phyloP scores from a whole-genome alignment of 2,888 invertebrate genomes.

The Orthosia incerta region DNA sequence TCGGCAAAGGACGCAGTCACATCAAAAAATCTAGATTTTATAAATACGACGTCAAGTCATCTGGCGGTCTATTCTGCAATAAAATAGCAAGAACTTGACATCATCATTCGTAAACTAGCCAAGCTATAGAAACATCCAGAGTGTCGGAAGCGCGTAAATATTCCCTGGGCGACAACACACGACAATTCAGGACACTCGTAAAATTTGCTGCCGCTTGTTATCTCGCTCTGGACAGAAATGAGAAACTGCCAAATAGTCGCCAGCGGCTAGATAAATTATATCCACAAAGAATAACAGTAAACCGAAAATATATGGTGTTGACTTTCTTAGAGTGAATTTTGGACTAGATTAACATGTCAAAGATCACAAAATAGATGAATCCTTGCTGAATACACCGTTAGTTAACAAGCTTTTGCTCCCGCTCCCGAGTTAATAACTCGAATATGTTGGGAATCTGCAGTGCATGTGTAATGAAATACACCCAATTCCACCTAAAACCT shows the following conservation, averaged over 20 bases:
- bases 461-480: slow-evolving; percentile 33
- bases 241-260: slow-evolving; percentile 67
- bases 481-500: slow-evolving; percentile 50
- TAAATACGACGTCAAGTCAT: slow-evolving; percentile 18
- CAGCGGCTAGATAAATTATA: slow-evolving; percentile 42
- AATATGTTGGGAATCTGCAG: slow-evolving; percentile 25
- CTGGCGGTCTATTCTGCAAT: slow-evolving; percentile 15
- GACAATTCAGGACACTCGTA: slow-evolving; percentile 78
- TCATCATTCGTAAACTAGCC: slow-evolving; percentile 60
- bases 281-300: slow-evolving; percentile 44
- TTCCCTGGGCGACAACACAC: slow-evolving; percentile 67
- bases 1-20: slow-evolving; percentile 19
- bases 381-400: slow-evolving; percentile 1
- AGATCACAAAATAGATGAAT: slow-evolving; percentile 28
- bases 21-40: slow-evolving; percentile 18
- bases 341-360: slow-evolving; percentile 14
- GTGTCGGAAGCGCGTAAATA: slow-evolving; percentile 66
- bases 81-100: slow-evolving; percentile 28
- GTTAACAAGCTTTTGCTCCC: slow-evolving; percentile 14
- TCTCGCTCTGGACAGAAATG: slow-evolving; percentile 71
- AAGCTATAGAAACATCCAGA: slow-evolving; percentile 70
- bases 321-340: slow-evolving; percentile 18
- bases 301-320: slow-evolving; percentile 23
- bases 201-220: slow-evolving; percentile 80
- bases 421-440: slow-evolving; percentile 20